These are phyloP conservation scores for Ormyrus thymus DNA, from an alignment of 2,888 invertebrate genomes.

Conservation along the genomic window DNA sequence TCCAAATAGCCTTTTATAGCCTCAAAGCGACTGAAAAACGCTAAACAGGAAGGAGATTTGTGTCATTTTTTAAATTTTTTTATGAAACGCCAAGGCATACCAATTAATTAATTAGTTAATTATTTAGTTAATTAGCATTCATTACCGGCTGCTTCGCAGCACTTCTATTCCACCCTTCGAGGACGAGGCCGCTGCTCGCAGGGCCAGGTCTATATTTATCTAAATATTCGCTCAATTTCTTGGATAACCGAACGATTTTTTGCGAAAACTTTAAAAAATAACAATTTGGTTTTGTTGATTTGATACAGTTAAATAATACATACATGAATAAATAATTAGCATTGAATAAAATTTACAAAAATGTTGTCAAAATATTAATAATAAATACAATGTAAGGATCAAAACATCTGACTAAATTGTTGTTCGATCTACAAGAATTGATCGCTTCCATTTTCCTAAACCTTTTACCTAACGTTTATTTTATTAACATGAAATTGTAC, in stretches of 20 bases:
- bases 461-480: neutral
- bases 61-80: conserved; percentile 60
- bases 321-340: too few relatives aligned
- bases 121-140: neutral
- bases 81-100: conserved; percentile 47
- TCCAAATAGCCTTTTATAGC: conserved; percentile 72
- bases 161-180: conserved; percentile 15
- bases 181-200: conserved; percentile 7
- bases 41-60: conserved; percentile 64
- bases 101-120: neutral
- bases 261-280: neutral
- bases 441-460: neutral
- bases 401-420: neutral
- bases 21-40: conserved; percentile 65
- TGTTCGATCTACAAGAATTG: neutral
- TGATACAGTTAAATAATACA: too few relatives aligned
- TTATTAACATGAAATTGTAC: conserved; percentile 22
- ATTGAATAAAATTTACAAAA: too few relatives aligned
- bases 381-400: neutral
- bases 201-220: neutral
- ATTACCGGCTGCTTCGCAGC: neutral
- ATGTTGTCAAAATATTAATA: neutral
- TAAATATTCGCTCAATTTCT: neutral
- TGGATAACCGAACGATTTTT: conserved; percentile 2
- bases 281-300: too few relatives aligned